Evolutionary conservation across 2,888 invertebrate genomes (phyloP).

Genomic region (Octonoba sinensis): DNA sequence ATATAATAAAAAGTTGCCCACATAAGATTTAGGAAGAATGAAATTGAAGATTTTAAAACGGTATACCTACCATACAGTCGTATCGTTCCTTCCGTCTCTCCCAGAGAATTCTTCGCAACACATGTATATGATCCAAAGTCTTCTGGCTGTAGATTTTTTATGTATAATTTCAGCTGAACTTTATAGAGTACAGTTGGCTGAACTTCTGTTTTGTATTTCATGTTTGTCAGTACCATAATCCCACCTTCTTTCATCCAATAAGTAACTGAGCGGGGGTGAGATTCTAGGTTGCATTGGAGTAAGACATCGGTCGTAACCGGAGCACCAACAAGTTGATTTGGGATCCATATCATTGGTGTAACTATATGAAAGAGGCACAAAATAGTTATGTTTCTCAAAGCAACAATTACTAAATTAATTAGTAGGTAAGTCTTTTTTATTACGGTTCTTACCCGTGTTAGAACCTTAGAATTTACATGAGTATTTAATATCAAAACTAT

Average conservation of each 20-base stretch:
- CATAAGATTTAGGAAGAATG: too few relatives aligned
- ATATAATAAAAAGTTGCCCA: too few relatives aligned
- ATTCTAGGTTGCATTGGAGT: slow-evolving; percentile 92
- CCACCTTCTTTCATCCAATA: slow-evolving; percentile 84
- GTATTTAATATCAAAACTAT: too few relatives aligned
- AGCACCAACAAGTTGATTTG: slow-evolving; percentile 92
- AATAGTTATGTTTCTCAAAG: too few relatives aligned
- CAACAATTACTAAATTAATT: too few relatives aligned
- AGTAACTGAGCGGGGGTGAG: slow-evolving; percentile 90
- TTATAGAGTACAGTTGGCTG: slow-evolving; percentile 78
- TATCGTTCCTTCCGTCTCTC: slow-evolving; percentile 93
- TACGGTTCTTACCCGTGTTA: too few relatives aligned
- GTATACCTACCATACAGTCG: slow-evolving; percentile 78
- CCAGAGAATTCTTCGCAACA: slow-evolving; percentile 92
- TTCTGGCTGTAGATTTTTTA: slow-evolving; percentile 82
- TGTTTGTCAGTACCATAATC: slow-evolving; percentile 84
- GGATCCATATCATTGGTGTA: slow-evolving; percentile 94
- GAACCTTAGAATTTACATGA: too few relatives aligned
- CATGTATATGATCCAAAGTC: slow-evolving; percentile 94
- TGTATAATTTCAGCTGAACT: slow-evolving; percentile 89
- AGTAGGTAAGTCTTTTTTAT: too few relatives aligned
- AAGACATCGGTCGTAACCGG: slow-evolving; percentile 91
- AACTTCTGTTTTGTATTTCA: slow-evolving; percentile 79
- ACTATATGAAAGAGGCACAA: slow-evolving; percentile 77
- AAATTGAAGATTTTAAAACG: neutral